Evolutionary conservation across 2,113 vertebrate genomes (phyloP).

Genomic region (Chaenocephalus aceratus): DNA sequence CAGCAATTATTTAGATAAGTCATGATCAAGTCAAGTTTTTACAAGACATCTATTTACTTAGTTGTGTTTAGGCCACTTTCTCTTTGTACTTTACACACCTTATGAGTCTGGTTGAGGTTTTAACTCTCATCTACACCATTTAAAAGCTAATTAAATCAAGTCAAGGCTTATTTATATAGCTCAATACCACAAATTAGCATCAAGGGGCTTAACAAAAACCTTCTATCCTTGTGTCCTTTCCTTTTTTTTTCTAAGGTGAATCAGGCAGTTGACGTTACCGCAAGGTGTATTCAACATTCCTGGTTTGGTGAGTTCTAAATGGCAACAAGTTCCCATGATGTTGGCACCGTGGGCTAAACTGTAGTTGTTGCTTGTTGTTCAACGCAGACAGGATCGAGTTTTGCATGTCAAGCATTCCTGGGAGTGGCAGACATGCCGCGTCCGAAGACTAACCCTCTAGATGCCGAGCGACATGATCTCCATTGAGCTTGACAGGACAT

Average conservation of each 20-base stretch:
- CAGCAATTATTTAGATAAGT: constrained; percentile 16
- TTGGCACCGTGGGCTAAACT: background rate
- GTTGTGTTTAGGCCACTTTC: background rate
- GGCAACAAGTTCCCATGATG: constrained; percentile 18
- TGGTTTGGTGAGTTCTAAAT: background rate
- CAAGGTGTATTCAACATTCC: background rate
- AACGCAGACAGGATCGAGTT: background rate
- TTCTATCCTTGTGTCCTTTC: background rate
- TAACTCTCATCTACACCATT: background rate
- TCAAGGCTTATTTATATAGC: background rate
- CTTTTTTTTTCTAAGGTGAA: background rate
- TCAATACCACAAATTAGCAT: no score
- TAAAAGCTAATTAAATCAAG: background rate
- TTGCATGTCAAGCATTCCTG: background rate
- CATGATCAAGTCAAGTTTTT: constrained; percentile 10
- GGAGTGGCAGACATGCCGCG: constrained; percentile 17
- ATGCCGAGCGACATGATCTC: constrained; percentile 14
- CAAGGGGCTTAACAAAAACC: background rate
- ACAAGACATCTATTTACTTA: background rate
- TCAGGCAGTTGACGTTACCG: no score
- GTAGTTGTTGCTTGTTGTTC: background rate
- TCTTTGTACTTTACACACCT: background rate
- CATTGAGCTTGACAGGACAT: constrained; percentile 1
- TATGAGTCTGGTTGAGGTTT: background rate
- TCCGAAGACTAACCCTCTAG: background rate